Base-by-base conservation (phyloP, 2,888 invertebrate genomes). In the Xestia rhomboidea region DNA sequence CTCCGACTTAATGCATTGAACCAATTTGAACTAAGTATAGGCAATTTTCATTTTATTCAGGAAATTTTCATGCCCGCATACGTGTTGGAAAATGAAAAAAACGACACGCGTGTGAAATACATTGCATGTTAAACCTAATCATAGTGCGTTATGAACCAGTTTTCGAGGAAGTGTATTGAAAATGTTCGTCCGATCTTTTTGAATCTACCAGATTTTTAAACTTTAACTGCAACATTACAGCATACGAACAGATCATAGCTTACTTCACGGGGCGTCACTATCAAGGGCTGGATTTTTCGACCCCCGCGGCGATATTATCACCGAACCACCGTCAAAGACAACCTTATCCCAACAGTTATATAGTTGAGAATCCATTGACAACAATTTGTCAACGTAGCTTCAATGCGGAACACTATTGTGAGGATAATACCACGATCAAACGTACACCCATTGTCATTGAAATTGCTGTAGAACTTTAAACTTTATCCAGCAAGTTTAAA, bases 251-350 rank as follows among this genome's bases (percentile, higher is more conserved):
- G 95, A 96, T 96, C 96, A 95, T 95, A 95, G 96, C 95, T 95
- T 95, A 95, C 96, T 95, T 95, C 95, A 93, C 95, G 96, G 96
- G 96, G 96, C 95, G 96, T 96, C 96, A 93, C 95, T 93, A 92
- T 93, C 92, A 93, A 95, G 95, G 95, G 95, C 93, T 91, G 94
- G 94, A 95, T 95, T 95, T 95, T 93, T 91, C 94, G 93, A 94
- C 96, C 96, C 96, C 96, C 90, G 94, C 90, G 90, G 96, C 91
- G 96, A 90, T 91, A 96, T 96, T 95, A 93, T 95, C 89, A 86
- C 76, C 77, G 18, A 78, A 76, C 51, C 73, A 73, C 78, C 60
- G 44, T 81, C 73, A 94, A 92, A 92, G 92, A 75, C 89, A 87
- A 91, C 95, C 92, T 79, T 95, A 92, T 76, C 24, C 0, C 57